Evolutionary conservation across 2,113 vertebrate genomes (phyloP).

Genomic region (Melanotaenia duboulayi): DNA sequence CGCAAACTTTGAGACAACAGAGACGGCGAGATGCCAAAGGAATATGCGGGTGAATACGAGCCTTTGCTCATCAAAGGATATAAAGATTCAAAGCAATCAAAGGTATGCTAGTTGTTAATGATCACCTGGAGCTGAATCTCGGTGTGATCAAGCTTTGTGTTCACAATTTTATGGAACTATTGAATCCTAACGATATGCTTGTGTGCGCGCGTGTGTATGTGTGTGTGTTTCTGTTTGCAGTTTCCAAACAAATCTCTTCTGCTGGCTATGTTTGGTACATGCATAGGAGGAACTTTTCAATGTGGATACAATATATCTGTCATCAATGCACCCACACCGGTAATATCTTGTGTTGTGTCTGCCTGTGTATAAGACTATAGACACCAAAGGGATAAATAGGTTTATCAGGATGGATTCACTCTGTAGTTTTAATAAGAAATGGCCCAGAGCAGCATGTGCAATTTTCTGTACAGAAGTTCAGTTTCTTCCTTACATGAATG

Average conservation of each 20-base stretch:
- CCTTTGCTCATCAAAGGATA: conserved; percentile 72
- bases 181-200: neutral
- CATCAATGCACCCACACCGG: conserved; percentile 89
- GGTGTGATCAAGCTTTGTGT: neutral
- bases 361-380: no score
- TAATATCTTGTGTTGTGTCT: conserved; percentile 51
- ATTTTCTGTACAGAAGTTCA: no score
- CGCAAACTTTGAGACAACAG: neutral
- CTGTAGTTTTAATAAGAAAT: no score
- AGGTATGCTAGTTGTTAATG: conserved; percentile 61
- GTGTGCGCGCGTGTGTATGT: conserved; percentile 4
- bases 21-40: conserved; percentile 54
- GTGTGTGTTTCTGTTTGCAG: conserved; percentile 70
- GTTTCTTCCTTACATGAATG: neutral
- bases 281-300: conserved; percentile 92
- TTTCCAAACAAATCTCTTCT: conserved; percentile 82
- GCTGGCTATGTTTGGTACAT: conserved; percentile 84
- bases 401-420: no score
- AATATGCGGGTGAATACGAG: conserved; percentile 65
- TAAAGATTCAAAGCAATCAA: conserved; percentile 23
- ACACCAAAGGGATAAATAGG: no score
- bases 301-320: conserved; percentile 91
- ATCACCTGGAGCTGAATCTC: neutral
- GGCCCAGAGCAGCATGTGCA: neutral
- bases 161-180: neutral